Evolutionary conservation across 2,797 vertebrate genomes (phyloP).

Genomic region (Orientallactaga sibirica): DNA sequence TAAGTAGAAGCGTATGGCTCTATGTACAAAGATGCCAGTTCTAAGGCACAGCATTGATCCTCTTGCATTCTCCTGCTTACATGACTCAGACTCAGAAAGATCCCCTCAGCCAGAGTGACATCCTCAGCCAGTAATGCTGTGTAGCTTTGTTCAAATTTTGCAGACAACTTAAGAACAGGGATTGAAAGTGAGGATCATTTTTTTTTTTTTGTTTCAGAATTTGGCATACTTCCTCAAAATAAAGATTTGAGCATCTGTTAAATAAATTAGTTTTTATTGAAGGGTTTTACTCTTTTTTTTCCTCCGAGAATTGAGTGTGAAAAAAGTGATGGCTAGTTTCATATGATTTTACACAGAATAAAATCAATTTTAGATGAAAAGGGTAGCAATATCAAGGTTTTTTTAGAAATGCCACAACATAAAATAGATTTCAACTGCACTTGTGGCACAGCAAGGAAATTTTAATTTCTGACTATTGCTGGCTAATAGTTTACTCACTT

Average conservation of each 20-base stretch:
- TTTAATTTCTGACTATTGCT: conserved; percentile 48
- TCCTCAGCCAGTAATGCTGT: not conserved
- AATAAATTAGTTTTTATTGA: not conserved
- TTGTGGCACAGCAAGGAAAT: conserved; percentile 9
- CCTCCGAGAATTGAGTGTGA: not conserved
- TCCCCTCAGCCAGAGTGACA: not conserved
- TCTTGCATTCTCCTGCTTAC: not conserved
- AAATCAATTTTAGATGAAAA: conserved; percentile 39
- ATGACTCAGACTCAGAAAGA: not conserved
- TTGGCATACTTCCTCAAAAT: conserved; percentile 18
- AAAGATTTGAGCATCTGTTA: not conserved
- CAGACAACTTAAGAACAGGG: not conserved
- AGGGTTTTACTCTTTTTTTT: not conserved
- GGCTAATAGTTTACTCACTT: conserved; percentile 16
- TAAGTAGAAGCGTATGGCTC: not conserved
- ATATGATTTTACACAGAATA: not conserved
- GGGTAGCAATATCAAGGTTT: not conserved
- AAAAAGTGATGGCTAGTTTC: not conserved
- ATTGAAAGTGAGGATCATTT: not conserved
- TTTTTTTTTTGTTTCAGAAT: conserved; percentile 51
- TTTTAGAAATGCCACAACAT: not conserved
- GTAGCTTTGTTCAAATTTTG: not conserved
- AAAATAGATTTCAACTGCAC: not conserved
- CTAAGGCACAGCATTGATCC: not conserved
- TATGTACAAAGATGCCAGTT: not conserved